Conservation (phyloP, 1,140 invertebrate genomes). For the Halictus rubicundus region DNA sequence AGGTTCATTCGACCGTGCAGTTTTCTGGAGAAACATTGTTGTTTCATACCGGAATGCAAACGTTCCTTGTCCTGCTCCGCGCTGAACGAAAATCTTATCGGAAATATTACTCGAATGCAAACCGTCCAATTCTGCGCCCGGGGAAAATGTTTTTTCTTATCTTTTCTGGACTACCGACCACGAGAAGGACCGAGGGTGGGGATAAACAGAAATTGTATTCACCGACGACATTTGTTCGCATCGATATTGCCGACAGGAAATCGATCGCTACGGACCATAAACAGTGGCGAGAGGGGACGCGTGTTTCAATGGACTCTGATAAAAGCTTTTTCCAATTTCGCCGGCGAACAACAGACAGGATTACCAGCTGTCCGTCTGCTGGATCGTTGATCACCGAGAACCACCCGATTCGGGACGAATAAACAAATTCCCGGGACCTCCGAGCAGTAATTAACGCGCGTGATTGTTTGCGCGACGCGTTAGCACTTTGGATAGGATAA, state of each 20-base stretch:
- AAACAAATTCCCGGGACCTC: background rate
- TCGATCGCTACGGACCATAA: background rate
- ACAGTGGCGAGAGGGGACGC: background rate
- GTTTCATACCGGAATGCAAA: no score
- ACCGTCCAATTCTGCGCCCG: no score
- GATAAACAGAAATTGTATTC: background rate
- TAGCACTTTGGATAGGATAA: background rate
- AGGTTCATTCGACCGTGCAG: background rate
- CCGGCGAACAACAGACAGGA: background rate
- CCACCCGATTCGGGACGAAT: background rate
- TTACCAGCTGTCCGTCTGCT: background rate
- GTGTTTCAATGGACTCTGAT: background rate
- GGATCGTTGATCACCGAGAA: background rate
- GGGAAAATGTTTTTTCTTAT: no score
- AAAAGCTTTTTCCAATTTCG: constrained; percentile 28
- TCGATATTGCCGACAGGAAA: no score
- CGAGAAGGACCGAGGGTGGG: no score
- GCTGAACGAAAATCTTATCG: no score
- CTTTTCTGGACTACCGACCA: no score
- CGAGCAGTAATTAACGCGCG: background rate
- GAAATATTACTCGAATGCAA: no score
- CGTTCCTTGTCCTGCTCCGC: no score
- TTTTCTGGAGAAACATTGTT: background rate
- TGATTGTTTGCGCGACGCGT: background rate
- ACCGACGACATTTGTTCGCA: background rate